Percentiles rank a stretch among this genome's conserved stretches.
Evolutionary conservation across 2,888 invertebrate genomes (phyloP).

Genomic region (Tetranychus truncatus): DNA sequence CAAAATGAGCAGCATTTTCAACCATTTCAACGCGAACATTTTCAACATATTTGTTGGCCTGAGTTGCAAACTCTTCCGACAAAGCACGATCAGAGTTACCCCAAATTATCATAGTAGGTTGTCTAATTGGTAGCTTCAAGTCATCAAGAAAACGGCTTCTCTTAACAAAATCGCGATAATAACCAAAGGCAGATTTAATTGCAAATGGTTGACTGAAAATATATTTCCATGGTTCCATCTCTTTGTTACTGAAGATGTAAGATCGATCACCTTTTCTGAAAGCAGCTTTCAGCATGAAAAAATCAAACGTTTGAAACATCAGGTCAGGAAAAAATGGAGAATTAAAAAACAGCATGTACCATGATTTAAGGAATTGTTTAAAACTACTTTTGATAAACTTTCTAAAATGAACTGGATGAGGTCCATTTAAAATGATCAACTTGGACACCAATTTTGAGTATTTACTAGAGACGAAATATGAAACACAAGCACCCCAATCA

Average conservation of each 20-base stretch:
- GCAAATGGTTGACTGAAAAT: slow-evolving; percentile 48
- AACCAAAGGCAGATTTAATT: slow-evolving; percentile 54
- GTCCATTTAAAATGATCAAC: slow-evolving; percentile 49
- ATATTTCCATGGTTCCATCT: slow-evolving; percentile 56
- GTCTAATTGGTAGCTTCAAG: slow-evolving; percentile 21
- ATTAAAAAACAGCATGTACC: slow-evolving; percentile 41
- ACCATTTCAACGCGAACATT: slow-evolving; percentile 36
- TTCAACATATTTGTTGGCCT: slow-evolving; percentile 36
- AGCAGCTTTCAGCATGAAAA: slow-evolving; percentile 42
- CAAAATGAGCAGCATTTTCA: slow-evolving; percentile 49
- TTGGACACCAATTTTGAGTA: slow-evolving; percentile 46
- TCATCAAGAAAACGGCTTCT: background rate
- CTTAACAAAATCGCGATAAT: slow-evolving; percentile 39
- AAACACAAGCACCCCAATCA: slow-evolving; percentile 54
- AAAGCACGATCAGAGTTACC: slow-evolving; percentile 44
- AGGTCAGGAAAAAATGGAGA: slow-evolving; percentile 48
- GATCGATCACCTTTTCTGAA: slow-evolving; percentile 32
- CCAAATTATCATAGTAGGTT: slow-evolving; percentile 36
- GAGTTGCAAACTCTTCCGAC: slow-evolving; percentile 41
- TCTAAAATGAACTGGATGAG: slow-evolving; percentile 49
- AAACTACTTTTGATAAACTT: slow-evolving; percentile 37
- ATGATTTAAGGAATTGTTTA: slow-evolving; percentile 26
- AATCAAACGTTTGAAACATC: slow-evolving; percentile 44
- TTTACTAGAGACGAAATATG: slow-evolving; percentile 45
- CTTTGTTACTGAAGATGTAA: slow-evolving; percentile 35